phyloP scores from a whole-genome alignment of 2,888 invertebrate species.

The Nephrotoma guestfalica region DNA sequence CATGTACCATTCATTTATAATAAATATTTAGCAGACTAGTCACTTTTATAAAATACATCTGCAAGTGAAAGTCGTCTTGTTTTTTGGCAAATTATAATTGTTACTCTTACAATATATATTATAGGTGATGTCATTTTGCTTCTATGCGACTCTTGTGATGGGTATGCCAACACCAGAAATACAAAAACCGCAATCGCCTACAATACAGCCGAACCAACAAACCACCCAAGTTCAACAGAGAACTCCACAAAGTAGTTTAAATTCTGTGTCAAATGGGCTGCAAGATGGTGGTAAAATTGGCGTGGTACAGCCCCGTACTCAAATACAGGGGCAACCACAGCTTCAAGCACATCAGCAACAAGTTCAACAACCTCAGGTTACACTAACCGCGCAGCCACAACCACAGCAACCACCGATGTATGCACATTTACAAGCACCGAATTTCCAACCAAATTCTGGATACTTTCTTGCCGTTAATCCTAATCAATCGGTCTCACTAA shows the following conservation, averaged over 20 bases:
- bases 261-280: not conserved
- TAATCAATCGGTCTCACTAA: not conserved
- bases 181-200: not conserved
- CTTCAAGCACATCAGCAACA: not conserved
- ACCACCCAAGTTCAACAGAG: not conserved
- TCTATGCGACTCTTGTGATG: not conserved
- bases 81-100: not conserved
- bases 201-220: not conserved
- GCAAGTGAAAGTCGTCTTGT: not conserved
- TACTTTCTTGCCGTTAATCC: not conserved
- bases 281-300: not conserved
- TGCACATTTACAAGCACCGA: not conserved
- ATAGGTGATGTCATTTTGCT: not conserved
- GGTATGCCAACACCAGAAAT: not conserved
- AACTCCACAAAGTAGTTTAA: not conserved
- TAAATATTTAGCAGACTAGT: not conserved
- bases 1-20: not conserved
- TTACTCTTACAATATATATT: not conserved
- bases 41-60: not conserved
- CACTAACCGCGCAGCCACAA: not conserved
- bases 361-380: not conserved
- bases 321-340: not conserved
- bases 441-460: not conserved
- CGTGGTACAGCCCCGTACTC: not conserved
- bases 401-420: not conserved